phyloP scores from a whole-genome alignment of 2,888 invertebrate genomes.

The Eustalomyia histrio region DNA sequence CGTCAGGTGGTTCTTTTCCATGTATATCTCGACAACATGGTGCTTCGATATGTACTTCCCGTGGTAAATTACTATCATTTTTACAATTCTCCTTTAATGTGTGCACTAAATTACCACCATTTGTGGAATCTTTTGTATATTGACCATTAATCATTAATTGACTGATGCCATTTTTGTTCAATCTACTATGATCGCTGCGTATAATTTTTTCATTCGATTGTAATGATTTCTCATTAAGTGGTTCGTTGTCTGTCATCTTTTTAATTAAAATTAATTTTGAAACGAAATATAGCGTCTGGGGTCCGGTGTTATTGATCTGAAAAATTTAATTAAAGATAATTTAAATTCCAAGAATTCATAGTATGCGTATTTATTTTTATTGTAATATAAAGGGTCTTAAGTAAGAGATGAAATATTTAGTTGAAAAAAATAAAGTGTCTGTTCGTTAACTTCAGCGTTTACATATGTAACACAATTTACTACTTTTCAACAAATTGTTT shows the following conservation, averaged over 20 bases:
- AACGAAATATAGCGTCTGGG: too few relatives aligned
- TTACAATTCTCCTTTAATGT: slow-evolving; percentile 45
- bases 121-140: slow-evolving; percentile 59
- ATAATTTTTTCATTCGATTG: slow-evolving; percentile 71
- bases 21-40: slow-evolving; percentile 76
- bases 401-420: too few relatives aligned
- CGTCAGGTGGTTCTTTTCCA: slow-evolving; percentile 85
- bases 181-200: slow-evolving; percentile 59
- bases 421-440: too few relatives aligned
- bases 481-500: too few relatives aligned
- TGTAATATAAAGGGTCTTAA: too few relatives aligned
- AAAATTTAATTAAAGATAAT: slow-evolving; percentile 9
- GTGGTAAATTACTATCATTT: slow-evolving; percentile 29
- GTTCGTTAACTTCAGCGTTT: too few relatives aligned
- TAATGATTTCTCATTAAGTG: slow-evolving; percentile 69
- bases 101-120: slow-evolving; percentile 44
- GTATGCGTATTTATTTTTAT: too few relatives aligned
- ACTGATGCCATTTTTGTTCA: slow-evolving; percentile 58
- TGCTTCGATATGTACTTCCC: slow-evolving; percentile 71
- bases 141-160: slow-evolving; percentile 48
- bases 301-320: slow-evolving; percentile 5
- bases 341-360: neutral
- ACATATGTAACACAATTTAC: too few relatives aligned
- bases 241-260: slow-evolving; percentile 74
- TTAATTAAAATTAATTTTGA: too few relatives aligned